Percentiles rank a stretch among this genome's conserved stretches.
Evolutionary conservation across 2,797 vertebrate species (phyloP).

Genomic region (Eutrigla gurnardus): DNA sequence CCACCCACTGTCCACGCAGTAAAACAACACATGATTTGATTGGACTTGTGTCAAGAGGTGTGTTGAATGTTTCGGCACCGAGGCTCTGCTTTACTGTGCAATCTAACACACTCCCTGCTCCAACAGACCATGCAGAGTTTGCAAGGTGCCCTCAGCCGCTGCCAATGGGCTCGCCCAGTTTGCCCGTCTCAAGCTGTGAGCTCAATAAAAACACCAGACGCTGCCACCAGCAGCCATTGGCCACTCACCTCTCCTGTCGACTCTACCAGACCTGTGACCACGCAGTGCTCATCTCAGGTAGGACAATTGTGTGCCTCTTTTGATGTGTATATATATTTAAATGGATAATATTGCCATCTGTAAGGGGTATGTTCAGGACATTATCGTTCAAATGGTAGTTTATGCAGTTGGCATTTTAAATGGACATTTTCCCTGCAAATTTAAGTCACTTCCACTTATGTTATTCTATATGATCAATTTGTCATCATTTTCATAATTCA

Average conservation of each 20-base stretch:
- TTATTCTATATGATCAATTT: background rate
- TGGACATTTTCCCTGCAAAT: background rate
- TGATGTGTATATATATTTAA: background rate
- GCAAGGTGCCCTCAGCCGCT: conserved; percentile 82
- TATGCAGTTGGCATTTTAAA: no score
- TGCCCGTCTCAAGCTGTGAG: conserved; percentile 85
- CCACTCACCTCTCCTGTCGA: conserved; percentile 85
- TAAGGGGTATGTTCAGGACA: background rate
- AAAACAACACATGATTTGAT: background rate
- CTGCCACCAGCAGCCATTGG: conserved; percentile 86
- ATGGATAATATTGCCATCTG: background rate
- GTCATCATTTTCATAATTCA: background rate
- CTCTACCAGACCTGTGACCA: conserved; percentile 90
- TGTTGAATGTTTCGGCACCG: background rate
- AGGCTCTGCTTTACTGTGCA: background rate
- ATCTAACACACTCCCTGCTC: background rate
- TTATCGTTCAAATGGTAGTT: no score
- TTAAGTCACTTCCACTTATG: background rate
- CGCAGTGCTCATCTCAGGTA: conserved; percentile 87
- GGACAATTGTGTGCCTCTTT: background rate
- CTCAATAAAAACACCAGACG: conserved; percentile 88
- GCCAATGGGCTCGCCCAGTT: conserved; percentile 67
- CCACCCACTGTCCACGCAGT: background rate
- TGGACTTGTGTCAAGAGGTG: background rate
- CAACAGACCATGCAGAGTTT: conserved; percentile 83